phyloP scores from a whole-genome alignment of 2,797 vertebrate genomes.

The Craterocephalus amniculus region DNA sequence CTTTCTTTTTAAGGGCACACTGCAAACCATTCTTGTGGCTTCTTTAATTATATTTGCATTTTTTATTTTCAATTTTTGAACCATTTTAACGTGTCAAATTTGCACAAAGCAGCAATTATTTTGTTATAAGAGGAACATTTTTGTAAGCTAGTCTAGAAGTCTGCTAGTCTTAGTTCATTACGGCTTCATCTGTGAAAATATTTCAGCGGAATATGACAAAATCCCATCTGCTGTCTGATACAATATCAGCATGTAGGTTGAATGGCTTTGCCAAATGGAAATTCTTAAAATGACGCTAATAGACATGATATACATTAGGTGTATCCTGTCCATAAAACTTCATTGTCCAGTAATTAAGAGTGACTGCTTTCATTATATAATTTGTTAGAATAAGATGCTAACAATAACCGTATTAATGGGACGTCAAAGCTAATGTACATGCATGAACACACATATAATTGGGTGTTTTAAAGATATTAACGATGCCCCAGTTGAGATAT shows the following conservation, averaged over 20 bases:
- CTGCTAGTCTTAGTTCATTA: no score
- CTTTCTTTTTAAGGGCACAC: no score
- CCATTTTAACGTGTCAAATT: no score
- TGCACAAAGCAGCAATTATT: no score
- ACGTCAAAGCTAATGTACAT: background rate
- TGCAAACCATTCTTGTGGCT: background rate
- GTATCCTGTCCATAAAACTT: background rate
- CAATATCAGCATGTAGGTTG: background rate
- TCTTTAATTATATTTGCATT: no score
- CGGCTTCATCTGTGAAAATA: no score
- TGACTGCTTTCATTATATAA: slow-evolving; percentile 10
- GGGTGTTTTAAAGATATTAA: background rate
- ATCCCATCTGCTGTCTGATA: no score
- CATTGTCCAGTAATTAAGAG: background rate
- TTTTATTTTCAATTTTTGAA: no score
- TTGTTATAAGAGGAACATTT: no score
- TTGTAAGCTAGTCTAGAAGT: no score
- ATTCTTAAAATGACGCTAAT: slow-evolving; percentile 2
- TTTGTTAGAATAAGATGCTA: background rate
- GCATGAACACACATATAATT: slow-evolving; percentile 7
- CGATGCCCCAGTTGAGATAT: slow-evolving; percentile 1
- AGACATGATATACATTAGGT: no score
- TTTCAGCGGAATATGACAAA: no score
- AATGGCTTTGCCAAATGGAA: background rate
- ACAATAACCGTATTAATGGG: background rate